Conservation (phyloP, 1,140 invertebrate species). For the Saxidomus purpurata region DNA sequence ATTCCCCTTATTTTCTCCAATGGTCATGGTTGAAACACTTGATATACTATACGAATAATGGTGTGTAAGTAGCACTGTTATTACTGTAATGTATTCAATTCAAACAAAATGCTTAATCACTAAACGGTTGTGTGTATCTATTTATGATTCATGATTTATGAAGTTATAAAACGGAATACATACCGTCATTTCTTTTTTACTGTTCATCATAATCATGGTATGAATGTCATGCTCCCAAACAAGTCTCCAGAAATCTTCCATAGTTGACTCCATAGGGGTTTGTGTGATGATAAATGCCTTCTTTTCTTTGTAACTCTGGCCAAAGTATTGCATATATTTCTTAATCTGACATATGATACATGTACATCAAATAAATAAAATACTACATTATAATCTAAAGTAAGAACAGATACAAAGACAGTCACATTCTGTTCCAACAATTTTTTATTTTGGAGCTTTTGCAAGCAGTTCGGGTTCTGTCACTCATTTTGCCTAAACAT, state of each 20-base stretch:
- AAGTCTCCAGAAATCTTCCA: conserved; percentile 77
- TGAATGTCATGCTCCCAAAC: conserved; percentile 70
- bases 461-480: too few relatives aligned
- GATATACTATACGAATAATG: too few relatives aligned
- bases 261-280: conserved; percentile 75
- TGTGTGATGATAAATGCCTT: conserved; percentile 75
- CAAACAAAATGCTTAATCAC: not conserved
- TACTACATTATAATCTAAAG: too few relatives aligned
- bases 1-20: too few relatives aligned
- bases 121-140: not conserved
- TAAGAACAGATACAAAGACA: too few relatives aligned
- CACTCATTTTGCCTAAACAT: too few relatives aligned
- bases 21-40: too few relatives aligned
- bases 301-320: conserved; percentile 56
- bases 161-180: too few relatives aligned
- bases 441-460: too few relatives aligned
- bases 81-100: not conserved
- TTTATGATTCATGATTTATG: too few relatives aligned
- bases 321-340: not conserved
- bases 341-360: not conserved
- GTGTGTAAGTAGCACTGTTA: too few relatives aligned
- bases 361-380: not conserved
- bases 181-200: not conserved
- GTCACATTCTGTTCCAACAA: too few relatives aligned
- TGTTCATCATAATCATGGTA: conserved; percentile 69